Evolutionary conservation across 2,888 invertebrate genomes (phyloP).

Genomic region (Aleiodes testaceus): DNA sequence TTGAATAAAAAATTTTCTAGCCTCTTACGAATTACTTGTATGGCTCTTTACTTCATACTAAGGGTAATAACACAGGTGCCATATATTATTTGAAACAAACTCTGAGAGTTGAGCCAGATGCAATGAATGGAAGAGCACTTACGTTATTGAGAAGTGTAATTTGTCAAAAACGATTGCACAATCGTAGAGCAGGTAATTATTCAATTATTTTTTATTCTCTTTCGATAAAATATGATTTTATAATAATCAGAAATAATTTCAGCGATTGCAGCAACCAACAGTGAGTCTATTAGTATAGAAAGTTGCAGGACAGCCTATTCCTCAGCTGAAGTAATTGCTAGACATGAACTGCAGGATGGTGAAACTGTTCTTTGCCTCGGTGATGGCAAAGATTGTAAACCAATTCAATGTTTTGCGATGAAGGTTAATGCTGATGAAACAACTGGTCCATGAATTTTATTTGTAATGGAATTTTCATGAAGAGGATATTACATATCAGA

Average conservation of each 20-base stretch:
- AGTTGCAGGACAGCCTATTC: constrained; percentile 50
- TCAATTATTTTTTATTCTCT: constrained; percentile 29
- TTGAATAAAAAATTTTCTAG: constrained; percentile 66
- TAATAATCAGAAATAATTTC: constrained; percentile 4
- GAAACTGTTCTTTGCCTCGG: constrained; percentile 58
- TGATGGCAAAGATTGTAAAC: constrained; percentile 56
- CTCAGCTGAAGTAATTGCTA: constrained; percentile 53
- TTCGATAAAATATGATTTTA: not conserved
- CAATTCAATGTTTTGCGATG: constrained; percentile 57
- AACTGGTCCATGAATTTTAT: constrained; percentile 45
- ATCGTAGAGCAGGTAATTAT: constrained; percentile 51
- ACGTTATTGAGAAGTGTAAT: constrained; percentile 75
- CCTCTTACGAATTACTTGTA: constrained; percentile 83
- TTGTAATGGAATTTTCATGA: not conserved
- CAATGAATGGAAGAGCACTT: constrained; percentile 74
- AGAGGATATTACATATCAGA: constrained; percentile 13
- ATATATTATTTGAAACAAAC: constrained; percentile 79
- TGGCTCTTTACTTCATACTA: constrained; percentile 78
- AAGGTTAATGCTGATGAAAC: constrained; percentile 52
- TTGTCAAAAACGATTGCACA: constrained; percentile 70
- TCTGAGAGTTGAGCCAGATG: constrained; percentile 75
- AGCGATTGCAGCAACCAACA: constrained; percentile 32
- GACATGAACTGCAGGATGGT: constrained; percentile 53
- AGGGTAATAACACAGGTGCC: constrained; percentile 79
- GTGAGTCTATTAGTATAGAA: constrained; percentile 47